phyloP scores from a whole-genome alignment of 2,888 invertebrate species.

The Fissipunctia ypsillon region DNA sequence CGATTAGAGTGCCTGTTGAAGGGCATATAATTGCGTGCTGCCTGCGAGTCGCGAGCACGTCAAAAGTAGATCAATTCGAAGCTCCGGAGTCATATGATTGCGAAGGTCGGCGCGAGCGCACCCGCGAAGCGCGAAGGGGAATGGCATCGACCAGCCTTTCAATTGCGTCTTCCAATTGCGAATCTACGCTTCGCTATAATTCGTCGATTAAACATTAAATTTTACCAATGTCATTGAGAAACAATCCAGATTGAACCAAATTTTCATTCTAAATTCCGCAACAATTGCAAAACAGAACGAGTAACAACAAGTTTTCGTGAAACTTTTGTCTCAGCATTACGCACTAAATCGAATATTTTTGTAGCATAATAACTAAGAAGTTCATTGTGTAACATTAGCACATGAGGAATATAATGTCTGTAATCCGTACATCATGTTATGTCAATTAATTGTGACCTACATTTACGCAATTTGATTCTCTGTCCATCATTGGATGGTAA shows the following conservation, averaged over 20 bases:
- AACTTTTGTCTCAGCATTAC: conserved; percentile 47
- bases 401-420: conserved; percentile 47
- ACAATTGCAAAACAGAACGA: conserved; percentile 44
- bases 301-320: conserved; percentile 25
- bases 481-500: conserved; percentile 35
- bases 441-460: conserved; percentile 62
- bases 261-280: conserved; percentile 37
- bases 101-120: conserved; percentile 73
- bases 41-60: conserved; percentile 59
- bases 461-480: conserved; percentile 51
- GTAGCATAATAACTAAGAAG: conserved; percentile 39
- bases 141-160: conserved; percentile 59
- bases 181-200: conserved; percentile 57
- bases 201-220: conserved; percentile 47
- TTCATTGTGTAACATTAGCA: conserved; percentile 48
- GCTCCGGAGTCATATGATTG: conserved; percentile 82
- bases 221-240: conserved; percentile 34
- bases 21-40: conserved; percentile 70
- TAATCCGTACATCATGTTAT: conserved; percentile 56
- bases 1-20: conserved; percentile 69
- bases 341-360: conserved; percentile 48
- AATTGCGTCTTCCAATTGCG: conserved; percentile 66
- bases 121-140: conserved; percentile 45
- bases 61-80: conserved; percentile 81
- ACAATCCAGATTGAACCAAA: conserved; percentile 34